Conservation (phyloP, 2,113 vertebrate species). For the Hippopotamus amphibius region DNA sequence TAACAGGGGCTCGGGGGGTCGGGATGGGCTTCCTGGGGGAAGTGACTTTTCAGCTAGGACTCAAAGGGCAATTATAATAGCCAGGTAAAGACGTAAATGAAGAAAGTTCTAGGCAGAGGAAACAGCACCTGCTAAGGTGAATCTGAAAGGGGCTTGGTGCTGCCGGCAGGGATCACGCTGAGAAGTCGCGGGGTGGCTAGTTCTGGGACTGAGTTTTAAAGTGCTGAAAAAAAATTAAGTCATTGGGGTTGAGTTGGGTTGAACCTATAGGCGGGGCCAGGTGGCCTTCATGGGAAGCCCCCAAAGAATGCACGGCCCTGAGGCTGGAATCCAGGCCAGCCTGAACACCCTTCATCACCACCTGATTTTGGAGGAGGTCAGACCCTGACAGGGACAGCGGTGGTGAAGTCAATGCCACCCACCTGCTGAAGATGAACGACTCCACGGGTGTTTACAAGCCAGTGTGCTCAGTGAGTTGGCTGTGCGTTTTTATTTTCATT, state of each 20-base stretch:
- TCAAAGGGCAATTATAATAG: not conserved
- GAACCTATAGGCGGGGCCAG: not conserved
- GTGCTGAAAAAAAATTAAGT: not conserved
- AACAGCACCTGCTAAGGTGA: not conserved
- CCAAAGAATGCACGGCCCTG: fast-evolving
- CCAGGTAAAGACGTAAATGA: not conserved
- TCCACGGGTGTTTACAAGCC: not conserved
- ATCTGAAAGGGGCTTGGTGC: not conserved
- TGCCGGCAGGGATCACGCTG: not conserved
- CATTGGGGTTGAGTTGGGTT: not conserved
- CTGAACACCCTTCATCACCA: not conserved
- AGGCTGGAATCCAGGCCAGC: not conserved
- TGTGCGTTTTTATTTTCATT: conserved; percentile 59
- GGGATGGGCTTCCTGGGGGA: not conserved
- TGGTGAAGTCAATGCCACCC: not conserved
- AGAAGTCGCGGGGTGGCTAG: not conserved
- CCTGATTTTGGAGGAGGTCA: not conserved
- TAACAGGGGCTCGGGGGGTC: fast-evolving
- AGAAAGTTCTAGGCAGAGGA: not conserved
- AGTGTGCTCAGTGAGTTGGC: not conserved
- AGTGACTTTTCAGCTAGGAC: not conserved
- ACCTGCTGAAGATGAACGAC: fast-evolving
- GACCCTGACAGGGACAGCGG: not conserved
- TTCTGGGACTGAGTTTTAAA: not conserved
- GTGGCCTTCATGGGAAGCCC: not conserved